Evolutionary conservation across 2,888 invertebrate genomes (phyloP).

Genomic region (Patella ulyssiponensis): DNA sequence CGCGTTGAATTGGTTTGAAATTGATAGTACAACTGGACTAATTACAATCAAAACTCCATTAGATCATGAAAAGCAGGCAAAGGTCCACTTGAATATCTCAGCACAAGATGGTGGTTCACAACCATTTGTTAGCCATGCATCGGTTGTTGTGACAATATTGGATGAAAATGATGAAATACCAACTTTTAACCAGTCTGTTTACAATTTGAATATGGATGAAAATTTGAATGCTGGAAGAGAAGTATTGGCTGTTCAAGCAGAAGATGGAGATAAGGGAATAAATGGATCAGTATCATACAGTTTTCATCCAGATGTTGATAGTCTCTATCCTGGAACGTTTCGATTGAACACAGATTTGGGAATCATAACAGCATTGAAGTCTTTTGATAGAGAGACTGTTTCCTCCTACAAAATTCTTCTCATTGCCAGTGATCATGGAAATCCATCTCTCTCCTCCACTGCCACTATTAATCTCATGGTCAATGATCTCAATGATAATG

Average conservation of each 20-base stretch:
- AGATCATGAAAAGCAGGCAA: conserved; percentile 83
- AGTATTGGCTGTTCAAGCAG: conserved; percentile 82
- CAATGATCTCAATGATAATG: conserved; percentile 92
- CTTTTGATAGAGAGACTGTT: conserved; percentile 81
- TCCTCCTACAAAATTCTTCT: conserved; percentile 86
- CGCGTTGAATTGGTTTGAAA: conserved; percentile 91
- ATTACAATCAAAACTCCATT: conserved; percentile 84
- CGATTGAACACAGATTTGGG: conserved; percentile 88
- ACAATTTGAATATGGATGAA: conserved; percentile 53
- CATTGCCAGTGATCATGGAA: conserved; percentile 90
- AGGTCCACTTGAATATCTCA: conserved; percentile 89
- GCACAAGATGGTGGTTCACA: conserved; percentile 95
- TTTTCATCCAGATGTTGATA: conserved; percentile 84
- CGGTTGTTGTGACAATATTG: conserved; percentile 88
- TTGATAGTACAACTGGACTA: conserved; percentile 89
- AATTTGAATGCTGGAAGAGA: conserved; percentile 41
- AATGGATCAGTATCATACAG: conserved; percentile 80
- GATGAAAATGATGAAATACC: conserved; percentile 97
- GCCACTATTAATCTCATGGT: conserved; percentile 87
- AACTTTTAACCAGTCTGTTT: conserved; percentile 75
- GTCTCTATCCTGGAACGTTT: conserved; percentile 92
- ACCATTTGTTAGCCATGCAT: conserved; percentile 92
- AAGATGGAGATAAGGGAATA: conserved; percentile 88
- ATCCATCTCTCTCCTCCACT: conserved; percentile 89
- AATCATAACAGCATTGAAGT: conserved; percentile 82